Conservation (phyloP, 2,888 invertebrate genomes). For the Lasioglossum figueresi region DNA sequence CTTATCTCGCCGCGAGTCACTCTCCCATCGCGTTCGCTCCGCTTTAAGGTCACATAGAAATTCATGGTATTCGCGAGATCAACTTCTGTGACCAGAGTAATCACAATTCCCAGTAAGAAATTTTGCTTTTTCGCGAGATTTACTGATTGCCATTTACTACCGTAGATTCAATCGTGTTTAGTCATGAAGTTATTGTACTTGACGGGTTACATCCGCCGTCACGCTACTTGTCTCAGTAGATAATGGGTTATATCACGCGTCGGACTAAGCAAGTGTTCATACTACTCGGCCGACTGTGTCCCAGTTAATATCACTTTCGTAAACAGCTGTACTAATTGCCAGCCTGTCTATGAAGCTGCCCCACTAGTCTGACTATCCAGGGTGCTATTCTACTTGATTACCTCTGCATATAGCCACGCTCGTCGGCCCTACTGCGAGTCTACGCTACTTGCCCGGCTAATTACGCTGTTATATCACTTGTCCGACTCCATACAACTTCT, state of each 20-base stretch:
- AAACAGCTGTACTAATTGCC: constrained; percentile 1
- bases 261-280: constrained; percentile 6
- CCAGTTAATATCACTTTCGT: background rate
- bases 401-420: background rate
- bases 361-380: constrained; percentile 6
- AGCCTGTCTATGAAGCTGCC: background rate
- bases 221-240: background rate
- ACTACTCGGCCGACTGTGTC: constrained; percentile 6
- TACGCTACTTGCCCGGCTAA: background rate
- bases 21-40: background rate
- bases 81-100: background rate
- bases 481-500: background rate
- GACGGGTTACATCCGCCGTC: background rate
- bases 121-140: background rate
- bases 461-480: background rate
- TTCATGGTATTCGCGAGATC: background rate
- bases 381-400: constrained; percentile 10
- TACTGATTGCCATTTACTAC: background rate
- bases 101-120: background rate
- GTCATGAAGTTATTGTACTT: background rate
- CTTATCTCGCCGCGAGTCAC: constrained; percentile 18
- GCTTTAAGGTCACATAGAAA: background rate
- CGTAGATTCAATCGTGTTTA: background rate
- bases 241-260: background rate
- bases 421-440: background rate